Conservation (phyloP, 53 echinoderm and acorn worm genomes). For the Apostichopus leukothele region DNA sequence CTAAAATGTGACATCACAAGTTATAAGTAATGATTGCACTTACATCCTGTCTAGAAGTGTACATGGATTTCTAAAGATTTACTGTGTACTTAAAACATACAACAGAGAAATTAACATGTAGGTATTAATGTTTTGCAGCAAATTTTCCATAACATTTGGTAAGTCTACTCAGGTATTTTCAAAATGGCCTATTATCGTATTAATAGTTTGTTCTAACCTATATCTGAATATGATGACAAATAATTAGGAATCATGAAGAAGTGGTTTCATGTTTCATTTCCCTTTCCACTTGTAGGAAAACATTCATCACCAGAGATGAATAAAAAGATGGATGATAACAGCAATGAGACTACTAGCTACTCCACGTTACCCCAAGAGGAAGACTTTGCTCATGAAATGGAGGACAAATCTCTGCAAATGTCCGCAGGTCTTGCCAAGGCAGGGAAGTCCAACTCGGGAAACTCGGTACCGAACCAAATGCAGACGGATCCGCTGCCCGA, state of each 20-base stretch:
- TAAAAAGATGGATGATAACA: slow-evolving; percentile 78
- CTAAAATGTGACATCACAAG: too few species aligned
- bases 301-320: slow-evolving; percentile 63
- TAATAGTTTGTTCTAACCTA: too few species aligned
- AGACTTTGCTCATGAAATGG: slow-evolving; percentile 65
- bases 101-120: too few species aligned
- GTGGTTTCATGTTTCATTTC: background rate
- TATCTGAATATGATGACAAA: too few species aligned
- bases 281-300: slow-evolving; percentile 9
- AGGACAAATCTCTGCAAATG: slow-evolving; percentile 79
- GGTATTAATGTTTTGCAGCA: too few species aligned
- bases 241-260: background rate
- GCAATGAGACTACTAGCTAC: slow-evolving; percentile 78
- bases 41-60: too few species aligned
- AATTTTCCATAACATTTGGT: too few species aligned
- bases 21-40: too few species aligned
- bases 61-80: too few species aligned
- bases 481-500: slow-evolving; percentile 4
- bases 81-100: too few species aligned
- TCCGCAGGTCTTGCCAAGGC: slow-evolving; percentile 49
- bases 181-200: too few species aligned
- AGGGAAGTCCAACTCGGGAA: background rate
- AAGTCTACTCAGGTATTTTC: too few species aligned
- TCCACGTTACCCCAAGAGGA: slow-evolving; percentile 77
- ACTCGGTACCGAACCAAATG: background rate